A percentile compares a stretch with the other conserved stretches of the same genome.
These are phyloP conservation scores for Chlorocebus sabaeus DNA, from an alignment of 2,113 vertebrate genomes.

Conservation along the genomic window DNA sequence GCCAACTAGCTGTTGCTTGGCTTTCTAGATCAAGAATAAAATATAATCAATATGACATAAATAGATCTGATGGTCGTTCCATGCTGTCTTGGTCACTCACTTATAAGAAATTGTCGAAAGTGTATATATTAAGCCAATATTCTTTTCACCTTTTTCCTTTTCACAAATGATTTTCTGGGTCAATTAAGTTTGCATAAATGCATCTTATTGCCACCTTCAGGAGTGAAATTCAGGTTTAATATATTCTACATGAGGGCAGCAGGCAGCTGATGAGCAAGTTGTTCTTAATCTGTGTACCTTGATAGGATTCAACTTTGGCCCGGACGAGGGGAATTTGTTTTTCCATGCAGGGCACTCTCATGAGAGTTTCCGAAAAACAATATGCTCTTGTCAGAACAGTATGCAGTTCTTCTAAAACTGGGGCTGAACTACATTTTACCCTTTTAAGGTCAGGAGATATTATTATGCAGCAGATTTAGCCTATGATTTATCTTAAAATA, in stretches of 20 bases:
- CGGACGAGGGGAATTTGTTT: conserved; percentile 27
- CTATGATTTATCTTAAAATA: conserved; percentile 31
- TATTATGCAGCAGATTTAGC: conserved; percentile 53
- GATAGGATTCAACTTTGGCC: background rate
- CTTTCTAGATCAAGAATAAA: background rate
- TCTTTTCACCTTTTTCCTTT: background rate
- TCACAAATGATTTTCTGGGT: background rate
- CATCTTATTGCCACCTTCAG: background rate
- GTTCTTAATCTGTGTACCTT: background rate
- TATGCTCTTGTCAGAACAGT: conserved; percentile 18
- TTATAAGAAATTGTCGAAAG: background rate
- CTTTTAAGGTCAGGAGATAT: conserved; percentile 50
- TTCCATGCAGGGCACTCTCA: background rate
- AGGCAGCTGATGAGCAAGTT: background rate
- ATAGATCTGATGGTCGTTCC: background rate
- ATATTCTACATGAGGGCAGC: background rate
- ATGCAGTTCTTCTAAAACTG: conserved; percentile 33
- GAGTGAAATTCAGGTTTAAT: background rate
- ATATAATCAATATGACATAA: background rate
- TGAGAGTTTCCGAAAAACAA: background rate
- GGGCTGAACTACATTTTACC: background rate
- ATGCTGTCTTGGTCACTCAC: background rate
- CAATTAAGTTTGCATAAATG: background rate
- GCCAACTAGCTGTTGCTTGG: background rate
- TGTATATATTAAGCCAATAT: background rate